A percentile compares a stretch with the other conserved stretches of the same genome.
These are phyloP conservation scores for Paraplagusia blochii DNA, from an alignment of 2,113 vertebrate genomes.

Conservation along the genomic window DNA sequence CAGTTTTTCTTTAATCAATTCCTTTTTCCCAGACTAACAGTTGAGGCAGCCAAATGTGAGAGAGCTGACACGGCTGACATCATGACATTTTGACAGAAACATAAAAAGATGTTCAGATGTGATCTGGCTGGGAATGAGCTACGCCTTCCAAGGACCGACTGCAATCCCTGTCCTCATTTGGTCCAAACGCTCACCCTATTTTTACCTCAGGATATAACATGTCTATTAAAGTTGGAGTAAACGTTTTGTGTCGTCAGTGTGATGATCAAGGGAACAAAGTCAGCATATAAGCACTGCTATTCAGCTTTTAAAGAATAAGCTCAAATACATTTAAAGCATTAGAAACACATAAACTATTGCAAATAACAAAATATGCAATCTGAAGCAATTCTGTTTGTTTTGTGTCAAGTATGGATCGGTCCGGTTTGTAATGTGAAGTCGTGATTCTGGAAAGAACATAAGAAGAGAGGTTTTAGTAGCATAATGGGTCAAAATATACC, in stretches of 20 bases:
- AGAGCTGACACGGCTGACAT: conserved; percentile 31
- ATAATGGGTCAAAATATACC: conserved; percentile 16
- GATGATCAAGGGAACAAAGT: no score
- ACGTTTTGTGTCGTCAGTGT: no score
- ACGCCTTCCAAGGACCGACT: not conserved
- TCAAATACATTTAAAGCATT: no score
- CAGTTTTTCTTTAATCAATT: conserved; percentile 10
- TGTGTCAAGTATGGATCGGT: conserved; percentile 1
- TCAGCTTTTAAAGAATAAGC: no score
- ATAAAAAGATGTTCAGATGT: conserved; percentile 36
- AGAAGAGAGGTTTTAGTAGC: no score
- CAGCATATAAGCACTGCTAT: no score
- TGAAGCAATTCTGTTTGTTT: not conserved
- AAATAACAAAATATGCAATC: no score
- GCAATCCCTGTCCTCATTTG: not conserved
- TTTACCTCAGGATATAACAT: no score
- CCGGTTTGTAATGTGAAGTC: conserved; percentile 8
- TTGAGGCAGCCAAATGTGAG: conserved; percentile 34
- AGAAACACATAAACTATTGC: not conserved
- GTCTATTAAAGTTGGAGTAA: no score
- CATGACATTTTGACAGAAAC: conserved; percentile 31
- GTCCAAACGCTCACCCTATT: not conserved
- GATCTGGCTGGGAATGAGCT: conserved; percentile 22
- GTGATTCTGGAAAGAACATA: no score
- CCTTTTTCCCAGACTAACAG: conserved; percentile 28